Base-by-base conservation (phyloP, 2,888 invertebrate species). In the Cheilosia grossa region DNA sequence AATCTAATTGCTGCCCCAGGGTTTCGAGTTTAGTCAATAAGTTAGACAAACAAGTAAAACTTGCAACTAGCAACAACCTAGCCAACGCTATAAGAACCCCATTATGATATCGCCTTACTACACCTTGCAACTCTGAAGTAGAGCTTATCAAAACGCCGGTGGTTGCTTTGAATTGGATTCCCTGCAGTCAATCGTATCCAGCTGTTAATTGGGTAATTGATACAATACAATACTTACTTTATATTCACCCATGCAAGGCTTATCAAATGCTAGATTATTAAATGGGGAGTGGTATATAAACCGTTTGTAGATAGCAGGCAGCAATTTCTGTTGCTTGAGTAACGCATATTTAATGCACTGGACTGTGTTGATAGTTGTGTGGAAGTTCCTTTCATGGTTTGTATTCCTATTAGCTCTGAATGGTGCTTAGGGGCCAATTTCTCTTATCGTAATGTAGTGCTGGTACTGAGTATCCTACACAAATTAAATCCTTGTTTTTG, bases 191-290 rank as follows among this genome's bases (percentile, higher is more conserved):
- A 3, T 40, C 33, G 27, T 54, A 74, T 64, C 78, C 78, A 78
- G 69, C 78, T 78, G 78, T 59, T 59, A 74, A 70, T 33, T 69
- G 49, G 70, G 69, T 70, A 63, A 49, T 33, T 59, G 53, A 56
- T 75, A 49, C 24, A 56, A 42, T 56, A n/a, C 53, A 75, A 70
- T 59, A 33, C 13, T 72, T 67, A 78, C 63, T 82, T 72, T 47
- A 59, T 44, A 27, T 69, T 69, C 53, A 21, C 44, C 10, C 15
- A 78, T 54, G 61, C 42, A 73, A 15, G 37, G 61, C 27, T 70
- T 69, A 69, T 69, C 69, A 59, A 59, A 9, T 47, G n/a, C 33
- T 33, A n/a, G 17, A 59, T 40, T 37, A 56, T 74, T 56, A 27
- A 33, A 37, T 53, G 27, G 30, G 75, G 49, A 49, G 51, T 66